Conservation (phyloP, 2,888 invertebrate genomes). For the Eretmocerus hayati region DNA sequence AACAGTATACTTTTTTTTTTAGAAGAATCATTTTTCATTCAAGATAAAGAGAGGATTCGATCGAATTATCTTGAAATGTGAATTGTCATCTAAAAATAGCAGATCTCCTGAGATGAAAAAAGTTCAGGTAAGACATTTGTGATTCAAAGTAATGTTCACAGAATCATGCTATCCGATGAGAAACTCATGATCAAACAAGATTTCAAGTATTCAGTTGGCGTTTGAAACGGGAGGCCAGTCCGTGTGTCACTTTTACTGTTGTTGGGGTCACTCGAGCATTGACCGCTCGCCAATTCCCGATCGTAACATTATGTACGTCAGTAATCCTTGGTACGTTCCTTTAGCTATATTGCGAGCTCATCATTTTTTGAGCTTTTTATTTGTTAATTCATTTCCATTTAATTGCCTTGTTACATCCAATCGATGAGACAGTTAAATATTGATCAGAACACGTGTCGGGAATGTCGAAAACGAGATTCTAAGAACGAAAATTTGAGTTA, state of each 20-base stretch:
- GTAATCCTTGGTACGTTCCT: conserved; percentile 18
- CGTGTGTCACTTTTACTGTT: conserved; percentile 41
- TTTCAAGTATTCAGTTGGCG: conserved; percentile 13
- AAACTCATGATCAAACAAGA: conserved; percentile 1
- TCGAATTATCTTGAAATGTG: no score
- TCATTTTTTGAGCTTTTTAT: conserved; percentile 17
- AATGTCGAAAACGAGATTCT: conserved; percentile 21
- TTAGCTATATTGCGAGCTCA: conserved; percentile 16
- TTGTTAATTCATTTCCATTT: conserved; percentile 9
- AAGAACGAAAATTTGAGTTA: conserved; percentile 9
- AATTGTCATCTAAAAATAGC: no score
- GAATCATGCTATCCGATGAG: no score
- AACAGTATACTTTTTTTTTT: no score
- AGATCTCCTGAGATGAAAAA: no score
- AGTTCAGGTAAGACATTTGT: no score
- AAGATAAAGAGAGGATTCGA: no score
- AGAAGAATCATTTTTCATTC: no score
- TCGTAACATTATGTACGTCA: conserved; percentile 21
- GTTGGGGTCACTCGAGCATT: conserved; percentile 43
- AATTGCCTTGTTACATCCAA: conserved; percentile 3
- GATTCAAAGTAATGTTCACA: no score
- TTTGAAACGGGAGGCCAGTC: conserved; percentile 9
- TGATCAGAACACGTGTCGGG: conserved; percentile 7
- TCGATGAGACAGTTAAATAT: conserved; percentile 18
- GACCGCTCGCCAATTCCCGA: conserved; percentile 36